Percentiles rank a stretch among this genome's conserved stretches.
phyloP scores from a whole-genome alignment of 2,113 vertebrate species.

The Ceratotherium simum region DNA sequence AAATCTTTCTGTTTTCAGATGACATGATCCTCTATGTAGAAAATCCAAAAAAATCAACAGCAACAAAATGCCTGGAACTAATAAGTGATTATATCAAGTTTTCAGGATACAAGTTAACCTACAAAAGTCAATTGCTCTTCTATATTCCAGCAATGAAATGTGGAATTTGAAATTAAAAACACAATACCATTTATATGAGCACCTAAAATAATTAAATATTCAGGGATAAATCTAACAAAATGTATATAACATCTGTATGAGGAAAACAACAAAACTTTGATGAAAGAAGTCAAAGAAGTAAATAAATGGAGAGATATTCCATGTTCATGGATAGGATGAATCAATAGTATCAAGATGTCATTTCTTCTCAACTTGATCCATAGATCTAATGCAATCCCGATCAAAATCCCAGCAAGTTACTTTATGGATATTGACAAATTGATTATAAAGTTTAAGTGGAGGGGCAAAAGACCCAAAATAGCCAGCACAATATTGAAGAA shows the following conservation, averaged over 20 bases:
- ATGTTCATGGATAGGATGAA: no score
- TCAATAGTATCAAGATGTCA: no score
- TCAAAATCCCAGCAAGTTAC: no score
- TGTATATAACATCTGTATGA: no score
- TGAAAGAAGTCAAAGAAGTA: no score
- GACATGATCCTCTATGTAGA: not conserved
- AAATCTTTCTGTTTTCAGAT: not conserved
- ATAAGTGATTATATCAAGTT: not conserved
- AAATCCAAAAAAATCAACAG: not conserved
- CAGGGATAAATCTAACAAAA: no score
- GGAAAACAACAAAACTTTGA: no score
- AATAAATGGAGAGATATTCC: no score
- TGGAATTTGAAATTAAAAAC: not conserved
- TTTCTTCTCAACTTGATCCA: no score
- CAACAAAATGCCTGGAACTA: not conserved
- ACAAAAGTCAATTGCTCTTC: not conserved
- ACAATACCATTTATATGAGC: not conserved
- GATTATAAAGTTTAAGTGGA: not conserved
- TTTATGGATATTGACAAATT: no score
- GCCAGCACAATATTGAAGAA: not conserved
- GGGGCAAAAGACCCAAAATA: not conserved
- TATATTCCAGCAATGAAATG: not conserved
- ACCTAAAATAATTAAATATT: no score
- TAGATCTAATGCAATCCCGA: no score
- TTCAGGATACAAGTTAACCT: not conserved